Conservation (phyloP, 2,113 vertebrate species). For the Passer domesticus region DNA sequence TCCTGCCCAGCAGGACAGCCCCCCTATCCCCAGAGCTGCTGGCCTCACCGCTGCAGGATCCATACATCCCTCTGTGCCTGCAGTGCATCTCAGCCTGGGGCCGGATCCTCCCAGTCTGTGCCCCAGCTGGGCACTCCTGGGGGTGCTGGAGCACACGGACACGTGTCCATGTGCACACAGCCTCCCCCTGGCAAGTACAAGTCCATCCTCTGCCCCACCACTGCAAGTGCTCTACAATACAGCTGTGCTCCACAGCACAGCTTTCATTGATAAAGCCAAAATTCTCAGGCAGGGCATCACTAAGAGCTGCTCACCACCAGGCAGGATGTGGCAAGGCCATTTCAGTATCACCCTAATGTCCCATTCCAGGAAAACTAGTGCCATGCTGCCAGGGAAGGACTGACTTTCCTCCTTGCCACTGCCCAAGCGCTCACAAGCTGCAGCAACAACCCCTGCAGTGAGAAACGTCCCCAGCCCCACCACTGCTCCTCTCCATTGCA, state of each 20-base stretch:
- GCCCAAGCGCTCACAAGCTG: neutral
- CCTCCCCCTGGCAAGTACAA: neutral
- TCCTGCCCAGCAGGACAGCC: neutral
- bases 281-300: neutral
- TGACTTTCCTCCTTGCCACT: neutral
- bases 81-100: neutral
- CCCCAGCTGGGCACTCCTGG: accelerated
- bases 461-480: neutral
- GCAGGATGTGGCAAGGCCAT: neutral
- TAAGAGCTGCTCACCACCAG: accelerated
- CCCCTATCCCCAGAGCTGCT: neutral
- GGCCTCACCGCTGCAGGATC: accelerated
- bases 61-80: accelerated
- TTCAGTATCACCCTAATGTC: neutral
- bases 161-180: neutral
- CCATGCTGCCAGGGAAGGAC: neutral
- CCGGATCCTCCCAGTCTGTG: neutral
- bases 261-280: accelerated
- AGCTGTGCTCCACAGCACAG: neutral
- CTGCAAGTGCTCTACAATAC: neutral
- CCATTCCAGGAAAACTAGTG: neutral
- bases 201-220: neutral
- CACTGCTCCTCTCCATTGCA: neutral
- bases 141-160: accelerated
- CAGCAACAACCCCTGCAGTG: neutral